Evolutionary conservation across 2,797 vertebrate species (phyloP), one percentile per base, ranked within the genome.

Genomic region (Novumbra hubbsi): DNA sequence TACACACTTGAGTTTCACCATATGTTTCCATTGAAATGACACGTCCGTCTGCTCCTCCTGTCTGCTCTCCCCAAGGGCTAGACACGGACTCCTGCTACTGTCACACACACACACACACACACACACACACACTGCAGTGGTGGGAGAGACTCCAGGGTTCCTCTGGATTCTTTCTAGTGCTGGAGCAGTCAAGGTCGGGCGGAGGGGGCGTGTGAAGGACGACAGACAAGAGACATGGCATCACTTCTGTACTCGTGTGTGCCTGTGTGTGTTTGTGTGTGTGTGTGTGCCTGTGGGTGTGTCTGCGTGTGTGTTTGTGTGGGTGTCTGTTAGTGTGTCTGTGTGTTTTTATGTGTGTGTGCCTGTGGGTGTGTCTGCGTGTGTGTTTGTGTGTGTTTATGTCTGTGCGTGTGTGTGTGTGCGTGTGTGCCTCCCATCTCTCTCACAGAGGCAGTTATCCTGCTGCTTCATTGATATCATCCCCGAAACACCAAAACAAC

Each of bases 1-100:
- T 90, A 92, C 90, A 92, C 90, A 91, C 88, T 91, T 90, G 90
- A 92, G 88, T 90, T 88, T 91, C 90, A 90, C 91, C 90, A 91
- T 91, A 92, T 92, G 90, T 91, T 92, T 87, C 80, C 81, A 88
- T 90, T 81, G 86, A 89, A 90, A 90, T 68, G 76, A 88, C 91
- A 84, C 72, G 77, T 83, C 84, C 76, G 88, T 90, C 90, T 90
- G 90, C 83, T 86, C 83, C 78, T 86, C 52, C 52, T 55, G 5
- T 8, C 84, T 87, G 76, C 83, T 74, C 85, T 90, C 91, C 89
- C 88, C 55, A n/a, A 3, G 81, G 86, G 90, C 68, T 82, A 21
- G 81, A 81, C 75, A 27, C 79, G 78, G 78, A 81, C 85, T 90
- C 85, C 85, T 90, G 88, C 88, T 89, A 88, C 89, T 84, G 86